Evolutionary conservation across 2,888 invertebrate species (phyloP), one percentile per base, ranked within the genome.

Genomic region (Bombylius discolor): DNA sequence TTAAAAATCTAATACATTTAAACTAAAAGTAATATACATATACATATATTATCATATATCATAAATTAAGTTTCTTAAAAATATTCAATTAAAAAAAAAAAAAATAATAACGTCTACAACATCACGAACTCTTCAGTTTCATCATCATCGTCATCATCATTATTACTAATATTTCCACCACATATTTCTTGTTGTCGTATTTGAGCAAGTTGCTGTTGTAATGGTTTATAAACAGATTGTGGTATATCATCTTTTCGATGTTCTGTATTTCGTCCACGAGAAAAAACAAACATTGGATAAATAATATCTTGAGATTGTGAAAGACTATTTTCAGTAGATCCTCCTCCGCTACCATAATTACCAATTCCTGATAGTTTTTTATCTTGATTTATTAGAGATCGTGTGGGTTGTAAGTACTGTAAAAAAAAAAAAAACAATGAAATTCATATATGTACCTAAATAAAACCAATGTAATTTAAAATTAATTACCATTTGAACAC

Each of bases 271-370:
- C 82, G 81, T 57, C 89, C 89, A 64, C 86, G 82, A 61, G 84
- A 81, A 67, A 91, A 82, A 59, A 85, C 83, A 76, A 91, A 92
- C 77, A 91, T 83, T 39, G 92, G 91, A 73, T 91, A 91, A 58
- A 70, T 72, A 60, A 68, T 65, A 66, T 87, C 85, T 5, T 23
- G 64, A 62, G 4, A 11, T 42, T 42, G 11, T 5, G 4, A 11
- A 23, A 3, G 23, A 51, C 47, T 31, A 11, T 56, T 65, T 23
- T 23, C 23, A 23, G 23, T 23, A 23, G 23, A 23, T 11, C 11
- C 12, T 5, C 11, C 39, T 11, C 47, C 44, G 12, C 49, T 32
- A 12, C 49, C 46, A 46, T n/a, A 5, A 46, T 5, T 46, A 14
- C 14, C 23, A 14, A 6, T 50, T 39, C 39, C 11, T 4, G 46